A percentile compares a stretch with the other conserved stretches of the same genome.
Evolutionary conservation across 2,797 vertebrate species (phyloP).

Genomic region (Oceanodroma leucorhoa): DNA sequence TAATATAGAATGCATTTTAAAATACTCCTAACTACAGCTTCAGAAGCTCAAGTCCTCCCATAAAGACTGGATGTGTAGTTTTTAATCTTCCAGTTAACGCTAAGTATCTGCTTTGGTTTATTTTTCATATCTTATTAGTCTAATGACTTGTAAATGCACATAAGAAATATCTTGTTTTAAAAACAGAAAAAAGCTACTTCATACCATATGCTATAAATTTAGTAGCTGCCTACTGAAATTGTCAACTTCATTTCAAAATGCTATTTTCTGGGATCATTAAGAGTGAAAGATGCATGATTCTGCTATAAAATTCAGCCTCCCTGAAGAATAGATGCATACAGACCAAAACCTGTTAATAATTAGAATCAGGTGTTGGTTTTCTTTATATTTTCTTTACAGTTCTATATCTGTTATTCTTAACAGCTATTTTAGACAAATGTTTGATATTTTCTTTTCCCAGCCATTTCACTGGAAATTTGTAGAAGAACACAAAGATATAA

Average conservation of each 20-base stretch:
- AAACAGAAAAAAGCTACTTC: not conserved
- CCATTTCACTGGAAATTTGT: not conserved
- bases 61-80: not conserved
- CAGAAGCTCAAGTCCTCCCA: not conserved
- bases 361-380: not conserved
- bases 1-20: not conserved
- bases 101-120: not conserved
- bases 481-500: not conserved
- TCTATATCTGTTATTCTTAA: not conserved
- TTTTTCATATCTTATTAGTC: not conserved
- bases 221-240: not conserved
- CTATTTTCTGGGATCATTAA: not conserved
- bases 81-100: not conserved
- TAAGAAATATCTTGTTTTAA: not conserved
- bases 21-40: not conserved
- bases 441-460: not conserved
- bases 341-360: not conserved
- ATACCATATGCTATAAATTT: not conserved
- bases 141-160: not conserved
- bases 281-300: not conserved
- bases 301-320: not conserved
- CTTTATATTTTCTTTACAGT: not conserved
- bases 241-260: not conserved
- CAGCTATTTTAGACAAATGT: not conserved
- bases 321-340: not conserved